Evolutionary conservation across 2,797 vertebrate species (phyloP), one percentile per base, ranked within the genome.

Genomic region (Novumbra hubbsi): DNA sequence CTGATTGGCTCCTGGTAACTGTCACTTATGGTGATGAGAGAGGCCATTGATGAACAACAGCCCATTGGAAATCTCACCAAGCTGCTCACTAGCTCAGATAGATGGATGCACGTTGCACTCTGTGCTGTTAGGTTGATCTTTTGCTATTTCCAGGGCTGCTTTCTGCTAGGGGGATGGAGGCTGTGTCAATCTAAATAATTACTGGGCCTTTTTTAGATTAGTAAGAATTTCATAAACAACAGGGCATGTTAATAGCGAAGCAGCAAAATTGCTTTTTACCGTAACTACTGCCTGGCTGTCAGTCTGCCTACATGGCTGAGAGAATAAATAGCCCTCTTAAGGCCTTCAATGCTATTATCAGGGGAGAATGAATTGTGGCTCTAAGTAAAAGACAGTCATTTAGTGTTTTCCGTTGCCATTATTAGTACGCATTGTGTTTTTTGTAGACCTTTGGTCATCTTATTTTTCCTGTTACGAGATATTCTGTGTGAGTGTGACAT

Each of bases 311-410:
- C 75, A 73, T 68, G 17, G 45, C 72, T 48, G 70, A 41, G 30
- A 34, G 75, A 77, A 73, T 75, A 73, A 15, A 77, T 77, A 75
- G 70, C 75, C 72, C 72, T 81, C 78, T 62, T 74, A 76, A 64
- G 63, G 71, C 69, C 70, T 69, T 76, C 77, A 75, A 80, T 77
- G 55, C 75, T 76, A 81, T 87, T 87, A 83, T 78, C 73, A 83
- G 38, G 16, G 21, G 62, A 24, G 52, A 79, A 81, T 84, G 73
- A 38, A 87, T 89, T 85, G 77, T 78, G 24, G n/a, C 81, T 85
- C 34, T 52, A 79, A 85, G 85, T 76, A 34, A 75, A 78, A 62
- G 84, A 84, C 79, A 38, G 79, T 84, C 68, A 68, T 49, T n/a
- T n/a, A n/a, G 55, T 52, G 52, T 85, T 83, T 78, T 70, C 77